Conservation (phyloP, 64 coral and sea anemone genomes). For the Dendronephthya gigantea region DNA sequence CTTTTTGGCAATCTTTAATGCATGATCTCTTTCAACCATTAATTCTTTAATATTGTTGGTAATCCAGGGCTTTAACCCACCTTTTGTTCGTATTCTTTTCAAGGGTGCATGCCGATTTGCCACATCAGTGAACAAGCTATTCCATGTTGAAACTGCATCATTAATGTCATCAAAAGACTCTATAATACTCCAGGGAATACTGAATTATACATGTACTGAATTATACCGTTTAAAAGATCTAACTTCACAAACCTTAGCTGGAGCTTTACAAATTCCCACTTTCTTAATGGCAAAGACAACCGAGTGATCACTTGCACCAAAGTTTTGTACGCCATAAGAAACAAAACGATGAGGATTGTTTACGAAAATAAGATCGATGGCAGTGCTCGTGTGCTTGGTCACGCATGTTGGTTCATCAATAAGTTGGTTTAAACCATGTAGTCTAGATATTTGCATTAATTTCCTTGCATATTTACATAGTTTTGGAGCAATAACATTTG, state of each 20-base stretch:
- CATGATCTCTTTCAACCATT: conserved; percentile 40
- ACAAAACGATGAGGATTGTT: conserved; percentile 32
- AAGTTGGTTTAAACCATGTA: conserved; percentile 13
- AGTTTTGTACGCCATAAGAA: conserved; percentile 37
- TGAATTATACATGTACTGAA: conserved; percentile 45
- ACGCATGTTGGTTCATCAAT: conserved; percentile 24
- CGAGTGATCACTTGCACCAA: conserved; percentile 32
- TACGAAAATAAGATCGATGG: conserved; percentile 42
- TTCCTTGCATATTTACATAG: conserved; percentile 40
- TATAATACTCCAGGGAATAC: conserved; percentile 38
- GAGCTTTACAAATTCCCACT: conserved; percentile 27
- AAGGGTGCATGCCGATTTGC: conserved; percentile 42
- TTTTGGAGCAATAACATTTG: conserved; percentile 45
- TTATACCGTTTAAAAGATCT: conserved; percentile 46
- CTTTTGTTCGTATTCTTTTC: conserved; percentile 18
- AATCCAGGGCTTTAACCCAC: conserved; percentile 28
- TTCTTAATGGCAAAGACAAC: conserved; percentile 45
- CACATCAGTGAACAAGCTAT: conserved; percentile 33
- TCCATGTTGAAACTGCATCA: conserved; percentile 43
- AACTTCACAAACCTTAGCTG: conserved; percentile 19
- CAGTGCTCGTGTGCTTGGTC: conserved; percentile 27
- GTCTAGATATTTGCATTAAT: conserved; percentile 28
- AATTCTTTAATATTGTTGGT: conserved; percentile 32
- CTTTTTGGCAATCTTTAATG: conserved; percentile 31
- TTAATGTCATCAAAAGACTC: conserved; percentile 48